phyloP scores from a whole-genome alignment of 2,797 vertebrate genomes.

The Poecilia velifera region DNA sequence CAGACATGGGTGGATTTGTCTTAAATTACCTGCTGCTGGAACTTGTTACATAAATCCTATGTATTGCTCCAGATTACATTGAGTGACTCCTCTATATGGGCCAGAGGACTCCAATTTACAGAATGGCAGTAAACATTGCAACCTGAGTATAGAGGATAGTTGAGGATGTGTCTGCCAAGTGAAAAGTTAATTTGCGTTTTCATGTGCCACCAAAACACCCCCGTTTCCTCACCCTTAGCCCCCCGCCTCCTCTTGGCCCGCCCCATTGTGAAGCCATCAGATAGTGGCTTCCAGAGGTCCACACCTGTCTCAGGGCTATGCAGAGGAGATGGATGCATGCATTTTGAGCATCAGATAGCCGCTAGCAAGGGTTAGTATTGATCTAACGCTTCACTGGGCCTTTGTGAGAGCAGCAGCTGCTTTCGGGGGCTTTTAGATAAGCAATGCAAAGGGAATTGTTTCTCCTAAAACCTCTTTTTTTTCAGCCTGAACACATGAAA shows the following conservation, averaged over 20 bases:
- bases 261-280: slow-evolving; percentile 82
- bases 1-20: slow-evolving; percentile 32
- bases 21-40: slow-evolving; percentile 36
- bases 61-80: slow-evolving; percentile 54
- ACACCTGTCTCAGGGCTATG: slow-evolving; percentile 83
- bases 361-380: slow-evolving; percentile 82
- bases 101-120: slow-evolving; percentile 45
- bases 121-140: slow-evolving; percentile 59
- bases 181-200: slow-evolving; percentile 81
- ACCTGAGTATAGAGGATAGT: slow-evolving; percentile 55
- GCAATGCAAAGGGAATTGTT: slow-evolving; percentile 78
- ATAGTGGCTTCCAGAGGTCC: slow-evolving; percentile 77
- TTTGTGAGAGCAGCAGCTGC: slow-evolving; percentile 82
- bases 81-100: slow-evolving; percentile 54
- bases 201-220: slow-evolving; percentile 68
- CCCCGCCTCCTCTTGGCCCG: slow-evolving; percentile 24
- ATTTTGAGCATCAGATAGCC: slow-evolving; percentile 84
- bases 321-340: slow-evolving; percentile 82
- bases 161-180: slow-evolving; percentile 71
- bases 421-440: slow-evolving; percentile 82
- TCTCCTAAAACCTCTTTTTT: slow-evolving; percentile 64
- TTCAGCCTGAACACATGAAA: slow-evolving; percentile 67
- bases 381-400: slow-evolving; percentile 81
- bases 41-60: slow-evolving; percentile 42
- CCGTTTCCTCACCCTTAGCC: slow-evolving; percentile 29